Conservation (phyloP, 2,797 vertebrate genomes). For the Enteromius mattozi region DNA sequence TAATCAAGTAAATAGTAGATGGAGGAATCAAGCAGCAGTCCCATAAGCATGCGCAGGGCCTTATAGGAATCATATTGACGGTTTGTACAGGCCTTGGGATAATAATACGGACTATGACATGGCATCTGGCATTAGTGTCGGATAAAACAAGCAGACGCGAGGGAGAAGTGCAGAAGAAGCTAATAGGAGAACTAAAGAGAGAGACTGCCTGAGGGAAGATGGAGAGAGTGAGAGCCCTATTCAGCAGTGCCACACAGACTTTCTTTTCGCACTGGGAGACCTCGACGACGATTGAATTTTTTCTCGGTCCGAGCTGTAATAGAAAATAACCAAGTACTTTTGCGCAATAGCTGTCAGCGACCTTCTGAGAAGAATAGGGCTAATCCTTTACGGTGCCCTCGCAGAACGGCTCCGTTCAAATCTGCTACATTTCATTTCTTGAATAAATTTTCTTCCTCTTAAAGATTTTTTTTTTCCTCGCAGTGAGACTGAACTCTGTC, state of each 20-base stretch:
- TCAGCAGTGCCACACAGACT: constrained; percentile 40
- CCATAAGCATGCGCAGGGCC: constrained; percentile 36
- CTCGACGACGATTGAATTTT: constrained; percentile 40
- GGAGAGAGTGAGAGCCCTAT: constrained; percentile 37
- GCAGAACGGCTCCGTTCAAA: constrained; percentile 67
- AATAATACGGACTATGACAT: constrained; percentile 25
- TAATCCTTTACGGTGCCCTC: constrained; percentile 57
- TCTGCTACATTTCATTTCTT: constrained; percentile 70
- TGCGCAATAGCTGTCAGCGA: constrained; percentile 40
- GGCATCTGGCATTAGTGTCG: constrained; percentile 36
- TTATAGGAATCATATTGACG: constrained; percentile 40
- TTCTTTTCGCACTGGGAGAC: constrained; percentile 35
- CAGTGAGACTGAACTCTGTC: constrained; percentile 18
- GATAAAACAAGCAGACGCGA: constrained; percentile 51
- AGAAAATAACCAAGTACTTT: constrained; percentile 51
- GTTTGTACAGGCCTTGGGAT: constrained; percentile 20
- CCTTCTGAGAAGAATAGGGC: constrained; percentile 36
- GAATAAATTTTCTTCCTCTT: constrained; percentile 69
- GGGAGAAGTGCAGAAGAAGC: constrained; percentile 31
- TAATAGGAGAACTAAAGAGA: constrained; percentile 47
- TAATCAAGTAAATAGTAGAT: constrained; percentile 36
- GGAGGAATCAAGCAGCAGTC: background rate
- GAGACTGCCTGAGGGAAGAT: constrained; percentile 35
- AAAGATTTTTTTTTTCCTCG: constrained; percentile 64
- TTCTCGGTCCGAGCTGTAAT: constrained; percentile 40